phyloP scores from a whole-genome alignment of 2,113 vertebrate species.

The Brachirus orientalis region DNA sequence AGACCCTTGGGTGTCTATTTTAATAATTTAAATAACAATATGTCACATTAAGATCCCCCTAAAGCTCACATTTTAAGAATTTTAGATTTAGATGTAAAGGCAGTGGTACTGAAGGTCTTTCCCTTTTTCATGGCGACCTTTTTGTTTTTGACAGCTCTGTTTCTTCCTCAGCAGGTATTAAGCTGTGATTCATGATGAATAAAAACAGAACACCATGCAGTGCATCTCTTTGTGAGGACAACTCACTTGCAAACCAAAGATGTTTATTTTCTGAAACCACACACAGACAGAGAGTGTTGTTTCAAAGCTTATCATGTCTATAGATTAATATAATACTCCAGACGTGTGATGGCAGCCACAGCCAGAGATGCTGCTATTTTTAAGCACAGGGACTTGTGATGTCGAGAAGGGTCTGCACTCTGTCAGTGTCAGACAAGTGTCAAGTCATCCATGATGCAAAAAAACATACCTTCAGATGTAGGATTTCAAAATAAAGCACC shows the following conservation, averaged over 20 bases:
- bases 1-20: background rate
- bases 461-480: background rate
- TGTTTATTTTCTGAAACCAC: background rate
- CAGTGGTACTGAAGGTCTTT: background rate
- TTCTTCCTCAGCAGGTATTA: background rate
- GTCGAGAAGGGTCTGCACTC: constrained; percentile 73
- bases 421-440: constrained; percentile 76
- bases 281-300: background rate
- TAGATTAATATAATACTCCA: constrained; percentile 33
- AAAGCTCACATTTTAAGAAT: background rate
- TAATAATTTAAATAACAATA: background rate
- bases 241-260: background rate
- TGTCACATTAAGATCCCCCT: background rate
- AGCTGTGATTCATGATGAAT: background rate
- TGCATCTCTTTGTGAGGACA: background rate
- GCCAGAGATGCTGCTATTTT: constrained; percentile 66
- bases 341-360: constrained; percentile 47
- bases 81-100: background rate
- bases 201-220: background rate
- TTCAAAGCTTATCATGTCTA: constrained; percentile 24
- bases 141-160: constrained; percentile 12
- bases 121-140: background rate
- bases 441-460: constrained; percentile 5
- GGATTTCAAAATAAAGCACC: constrained; percentile 62
- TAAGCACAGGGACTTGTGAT: constrained; percentile 60